A percentile compares a stretch with the other conserved stretches of the same genome.
Evolutionary conservation across 2,113 vertebrate species (phyloP).

Genomic region (Cercopithecus mona): DNA sequence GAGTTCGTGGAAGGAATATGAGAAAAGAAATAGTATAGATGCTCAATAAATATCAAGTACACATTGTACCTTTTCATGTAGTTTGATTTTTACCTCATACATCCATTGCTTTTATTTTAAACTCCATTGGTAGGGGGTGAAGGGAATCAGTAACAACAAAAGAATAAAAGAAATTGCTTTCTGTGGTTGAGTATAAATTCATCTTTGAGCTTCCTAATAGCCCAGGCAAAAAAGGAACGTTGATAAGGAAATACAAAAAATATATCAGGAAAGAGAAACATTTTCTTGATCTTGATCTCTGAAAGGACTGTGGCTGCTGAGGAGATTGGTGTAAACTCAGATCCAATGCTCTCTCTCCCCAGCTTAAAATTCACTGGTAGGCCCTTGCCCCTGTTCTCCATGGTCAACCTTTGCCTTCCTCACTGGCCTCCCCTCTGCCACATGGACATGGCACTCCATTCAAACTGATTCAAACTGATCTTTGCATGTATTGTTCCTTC

Average conservation of each 20-base stretch:
- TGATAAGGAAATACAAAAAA: background rate
- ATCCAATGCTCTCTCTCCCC: background rate
- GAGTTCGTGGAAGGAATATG: background rate
- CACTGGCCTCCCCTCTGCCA: background rate
- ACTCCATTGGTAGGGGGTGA: background rate
- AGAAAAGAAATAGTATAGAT: background rate
- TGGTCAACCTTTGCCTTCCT: background rate
- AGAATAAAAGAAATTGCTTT: background rate
- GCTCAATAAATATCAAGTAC: background rate
- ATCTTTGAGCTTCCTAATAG: conserved; percentile 34
- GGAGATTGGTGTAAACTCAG: background rate
- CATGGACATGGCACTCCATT: background rate
- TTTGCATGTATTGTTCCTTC: background rate
- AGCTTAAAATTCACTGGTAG: background rate
- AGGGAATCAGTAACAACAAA: conserved; percentile 19
- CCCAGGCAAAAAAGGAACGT: background rate
- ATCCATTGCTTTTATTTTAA: conserved; percentile 23
- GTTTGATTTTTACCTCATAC: background rate
- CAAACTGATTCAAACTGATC: background rate
- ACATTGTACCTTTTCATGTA: background rate
- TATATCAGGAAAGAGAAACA: background rate
- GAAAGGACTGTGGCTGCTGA: background rate
- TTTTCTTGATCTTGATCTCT: background rate
- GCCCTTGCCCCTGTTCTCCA: background rate
- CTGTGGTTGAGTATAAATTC: background rate